Evolutionary conservation across 2,797 vertebrate genomes (phyloP).

Genomic region (Sebastes itinus): DNA sequence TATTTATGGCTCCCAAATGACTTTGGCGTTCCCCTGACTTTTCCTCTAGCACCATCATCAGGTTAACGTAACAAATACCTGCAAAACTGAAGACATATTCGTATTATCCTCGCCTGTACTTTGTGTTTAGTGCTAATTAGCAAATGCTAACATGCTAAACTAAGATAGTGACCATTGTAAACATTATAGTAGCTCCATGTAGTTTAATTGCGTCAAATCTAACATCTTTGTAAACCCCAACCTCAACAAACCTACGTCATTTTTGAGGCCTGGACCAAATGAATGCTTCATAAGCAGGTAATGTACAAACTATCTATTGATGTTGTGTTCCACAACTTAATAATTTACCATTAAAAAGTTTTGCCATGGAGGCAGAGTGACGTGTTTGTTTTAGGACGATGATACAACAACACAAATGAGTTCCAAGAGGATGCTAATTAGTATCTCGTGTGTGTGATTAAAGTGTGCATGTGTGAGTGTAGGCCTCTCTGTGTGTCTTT

Average conservation of each 20-base stretch:
- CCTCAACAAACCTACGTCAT: no score
- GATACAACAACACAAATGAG: conserved; percentile 21
- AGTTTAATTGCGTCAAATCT: background rate
- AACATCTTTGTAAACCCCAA: background rate
- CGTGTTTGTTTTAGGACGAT: background rate
- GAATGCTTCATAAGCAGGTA: background rate
- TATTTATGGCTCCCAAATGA: no score
- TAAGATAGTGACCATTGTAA: background rate
- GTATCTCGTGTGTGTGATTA: conserved; percentile 14
- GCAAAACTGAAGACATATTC: no score
- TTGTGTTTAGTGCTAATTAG: background rate
- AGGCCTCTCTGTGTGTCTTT: background rate
- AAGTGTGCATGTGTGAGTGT: background rate
- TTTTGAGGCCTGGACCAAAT: no score
- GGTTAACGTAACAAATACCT: no score
- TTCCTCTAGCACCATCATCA: no score
- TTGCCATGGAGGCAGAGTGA: background rate
- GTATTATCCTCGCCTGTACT: no score
- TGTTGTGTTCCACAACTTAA: background rate
- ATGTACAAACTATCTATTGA: background rate
- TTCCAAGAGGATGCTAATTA: conserved; percentile 22
- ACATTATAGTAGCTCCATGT: background rate
- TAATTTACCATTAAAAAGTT: background rate
- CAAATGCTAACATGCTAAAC: background rate
- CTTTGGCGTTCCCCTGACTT: no score